Evolutionary conservation across 53 echinoderm and acorn worm species (phyloP).

Genomic region (Glandiceps talaboti): DNA sequence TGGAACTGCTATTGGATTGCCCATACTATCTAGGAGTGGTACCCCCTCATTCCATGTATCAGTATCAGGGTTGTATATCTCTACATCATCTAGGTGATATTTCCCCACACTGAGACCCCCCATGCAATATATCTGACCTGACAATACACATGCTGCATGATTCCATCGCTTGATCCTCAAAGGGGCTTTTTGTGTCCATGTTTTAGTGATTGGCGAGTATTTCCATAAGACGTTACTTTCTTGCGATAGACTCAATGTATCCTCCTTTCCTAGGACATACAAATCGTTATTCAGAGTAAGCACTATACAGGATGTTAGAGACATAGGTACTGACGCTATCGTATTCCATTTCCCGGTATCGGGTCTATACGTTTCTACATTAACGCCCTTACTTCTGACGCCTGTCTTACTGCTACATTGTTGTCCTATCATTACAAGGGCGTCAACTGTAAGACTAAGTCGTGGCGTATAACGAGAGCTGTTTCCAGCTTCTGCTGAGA

Average conservation of each 20-base stretch:
- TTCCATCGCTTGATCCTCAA: neutral
- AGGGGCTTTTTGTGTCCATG: neutral
- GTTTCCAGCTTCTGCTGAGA: neutral
- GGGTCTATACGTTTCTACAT: neutral
- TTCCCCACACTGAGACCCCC: neutral
- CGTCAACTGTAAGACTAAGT: neutral
- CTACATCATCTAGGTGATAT: neutral
- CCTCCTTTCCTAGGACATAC: neutral
- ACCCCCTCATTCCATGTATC: neutral
- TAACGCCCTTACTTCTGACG: neutral
- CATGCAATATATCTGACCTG: neutral
- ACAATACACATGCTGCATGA: neutral
- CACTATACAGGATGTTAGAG: neutral
- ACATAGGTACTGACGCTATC: neutral
- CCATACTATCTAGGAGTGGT: neutral
- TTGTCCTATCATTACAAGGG: neutral
- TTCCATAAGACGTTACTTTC: neutral
- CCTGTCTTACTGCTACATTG: neutral
- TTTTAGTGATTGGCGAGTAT: neutral
- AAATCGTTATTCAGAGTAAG: neutral
- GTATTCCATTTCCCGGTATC: neutral
- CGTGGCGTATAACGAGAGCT: neutral
- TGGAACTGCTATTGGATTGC: neutral
- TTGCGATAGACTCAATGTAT: neutral
- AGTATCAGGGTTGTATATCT: neutral